Base-by-base conservation (phyloP, 2,797 vertebrate genomes). In the Tamandua tetradactyla region DNA sequence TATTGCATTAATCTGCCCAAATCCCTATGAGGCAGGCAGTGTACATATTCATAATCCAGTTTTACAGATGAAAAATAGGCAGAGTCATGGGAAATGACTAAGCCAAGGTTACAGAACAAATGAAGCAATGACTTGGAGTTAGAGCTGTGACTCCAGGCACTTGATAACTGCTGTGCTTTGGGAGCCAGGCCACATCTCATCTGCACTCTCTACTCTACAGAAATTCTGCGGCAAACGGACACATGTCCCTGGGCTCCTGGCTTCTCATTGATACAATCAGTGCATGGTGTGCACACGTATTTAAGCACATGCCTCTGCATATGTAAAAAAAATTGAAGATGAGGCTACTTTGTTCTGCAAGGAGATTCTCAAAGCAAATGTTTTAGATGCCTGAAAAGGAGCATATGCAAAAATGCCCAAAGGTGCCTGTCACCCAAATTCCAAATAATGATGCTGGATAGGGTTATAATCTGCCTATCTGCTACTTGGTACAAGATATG, bases 31-130 rank as follows among this genome's bases (percentile, higher is more conserved):
- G 91, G 40, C 44, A 87, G 61, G 88, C 32, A 76, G 86, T 55
- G n/a, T 62, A 89, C 88, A 74, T 84, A 87, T 89, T 89, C 72
- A 83, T 93, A 96, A 94, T 86, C 93, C 93, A 96, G 52, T 96
- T 97, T 96, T 78, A 64, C 32, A 93, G 42, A 83, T 74, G 80
- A 75, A 82, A 96, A 86, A 80, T 25, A 89, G 66, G 23, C 61
- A 71, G 69, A 79, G 30, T 5, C 11, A 14, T 47, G 47, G 91
- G 42, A 93, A 95, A 88, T 86, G 96, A 95, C 52, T 84, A 37
- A 89, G 30, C 81, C 87, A 82, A 64, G 80, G 49, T 80, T 76
- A 88, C 4, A 30, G 64, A 55, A 91, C 7, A 44, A 88, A 91
- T 1, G 30, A 59, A 64, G 18, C 2, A 61, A 12, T 27, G 25